phyloP scores from a whole-genome alignment of 2,113 vertebrate species.

The Asarcornis scutulata region DNA sequence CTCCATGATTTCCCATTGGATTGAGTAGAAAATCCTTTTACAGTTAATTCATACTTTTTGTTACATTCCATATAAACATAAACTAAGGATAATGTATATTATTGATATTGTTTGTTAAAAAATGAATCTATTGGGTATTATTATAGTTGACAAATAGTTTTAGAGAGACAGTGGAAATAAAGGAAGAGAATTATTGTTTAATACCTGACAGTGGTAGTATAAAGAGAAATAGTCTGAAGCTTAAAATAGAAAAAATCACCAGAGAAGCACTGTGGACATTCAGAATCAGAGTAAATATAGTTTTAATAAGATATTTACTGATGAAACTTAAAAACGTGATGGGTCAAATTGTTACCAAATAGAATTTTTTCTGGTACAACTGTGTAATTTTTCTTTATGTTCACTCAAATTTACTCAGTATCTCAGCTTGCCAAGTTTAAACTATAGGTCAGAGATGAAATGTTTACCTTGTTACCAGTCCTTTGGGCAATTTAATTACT shows the following conservation, averaged over 20 bases:
- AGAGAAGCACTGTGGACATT: neutral
- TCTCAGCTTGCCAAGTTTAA: neutral
- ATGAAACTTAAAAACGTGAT: neutral
- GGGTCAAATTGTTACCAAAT: neutral
- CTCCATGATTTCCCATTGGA: neutral
- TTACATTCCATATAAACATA: neutral
- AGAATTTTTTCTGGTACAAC: neutral
- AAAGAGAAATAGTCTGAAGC: neutral
- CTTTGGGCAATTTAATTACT: neutral
- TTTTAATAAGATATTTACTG: neutral
- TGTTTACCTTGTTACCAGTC: too few relatives aligned
- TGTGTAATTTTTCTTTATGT: neutral
- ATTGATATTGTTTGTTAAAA: neutral
- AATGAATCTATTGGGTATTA: too few relatives aligned
- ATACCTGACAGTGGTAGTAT: neutral
- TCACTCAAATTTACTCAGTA: neutral
- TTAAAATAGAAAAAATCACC: neutral
- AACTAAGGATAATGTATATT: neutral
- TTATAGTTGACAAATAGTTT: neutral
- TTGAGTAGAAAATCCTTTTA: neutral
- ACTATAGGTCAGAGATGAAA: neutral
- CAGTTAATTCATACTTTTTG: neutral
- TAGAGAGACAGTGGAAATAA: neutral
- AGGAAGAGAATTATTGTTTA: neutral
- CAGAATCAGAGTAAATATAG: too few relatives aligned